Conservation (phyloP, 2,113 vertebrate species). For the cattle (Bos taurus) region ARS-UCD2.0 NC_037346.1:3120001-3120500, state of each 20-base stretch:
- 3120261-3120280: not conserved
- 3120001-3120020: not conserved
- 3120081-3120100: not conserved
- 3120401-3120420: not conserved
- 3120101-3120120: not conserved
- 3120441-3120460: not conserved
- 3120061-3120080: not conserved
- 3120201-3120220: not conserved
- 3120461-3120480: not conserved
- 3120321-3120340: not conserved
- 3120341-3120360: not conserved
- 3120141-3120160: not conserved
- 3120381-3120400: not conserved
- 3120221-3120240: not conserved
- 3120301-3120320: not conserved
- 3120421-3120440: not conserved
- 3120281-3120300: not conserved
- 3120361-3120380: not conserved
- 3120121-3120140: not conserved
- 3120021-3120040: not conserved
- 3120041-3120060: not conserved
- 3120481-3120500: not conserved
- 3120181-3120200: not conserved
- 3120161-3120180: not conserved
- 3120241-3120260: not conserved